These are phyloP conservation scores for Gari tellinella DNA, from an alignment of 2,888 invertebrate species.

Conservation along the genomic window DNA sequence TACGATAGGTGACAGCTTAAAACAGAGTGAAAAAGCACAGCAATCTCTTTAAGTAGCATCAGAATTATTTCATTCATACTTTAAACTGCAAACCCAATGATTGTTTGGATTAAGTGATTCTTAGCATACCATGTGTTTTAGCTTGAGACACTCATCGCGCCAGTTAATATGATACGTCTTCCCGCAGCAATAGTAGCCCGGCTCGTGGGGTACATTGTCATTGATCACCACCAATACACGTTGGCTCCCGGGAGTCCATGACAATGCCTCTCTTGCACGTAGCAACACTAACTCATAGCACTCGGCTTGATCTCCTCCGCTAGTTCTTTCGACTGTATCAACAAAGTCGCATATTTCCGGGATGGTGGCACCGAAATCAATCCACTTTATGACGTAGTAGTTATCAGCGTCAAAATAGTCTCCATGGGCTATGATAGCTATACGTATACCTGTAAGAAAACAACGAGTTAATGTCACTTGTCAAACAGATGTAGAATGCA, in stretches of 20 bases:
- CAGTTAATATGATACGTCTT: slow-evolving; percentile 73
- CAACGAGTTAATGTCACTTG: too few relatives aligned
- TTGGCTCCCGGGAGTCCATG: slow-evolving; percentile 77
- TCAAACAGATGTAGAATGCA: too few relatives aligned
- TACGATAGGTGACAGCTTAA: too few relatives aligned
- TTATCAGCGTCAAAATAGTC: slow-evolving; percentile 76
- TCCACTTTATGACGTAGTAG: slow-evolving; percentile 76
- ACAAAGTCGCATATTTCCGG: slow-evolving; percentile 73
- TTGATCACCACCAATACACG: slow-evolving; percentile 77
- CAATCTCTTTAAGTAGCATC: too few relatives aligned
- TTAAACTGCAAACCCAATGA: too few relatives aligned
- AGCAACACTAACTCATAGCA: slow-evolving; percentile 79
- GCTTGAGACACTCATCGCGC: slow-evolving; percentile 61
- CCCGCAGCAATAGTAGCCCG: slow-evolving; percentile 58
- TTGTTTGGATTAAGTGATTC: too few relatives aligned
- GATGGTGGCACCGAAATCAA: slow-evolving; percentile 74
- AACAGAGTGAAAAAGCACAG: too few relatives aligned
- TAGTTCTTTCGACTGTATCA: slow-evolving; percentile 65
- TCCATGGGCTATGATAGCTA: slow-evolving; percentile 78
- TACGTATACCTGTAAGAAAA: slow-evolving; percentile 71
- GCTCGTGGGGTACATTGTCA: slow-evolving; percentile 72
- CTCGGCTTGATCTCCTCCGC: slow-evolving; percentile 77
- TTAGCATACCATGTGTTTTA: slow-evolving; percentile 66
- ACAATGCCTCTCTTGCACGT: slow-evolving; percentile 67
- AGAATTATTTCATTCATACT: too few relatives aligned